Evolutionary conservation across 2,797 vertebrate genomes (phyloP), one percentile per base, ranked within the genome.

Genomic region (Microctenopoma steveboyesi): DNA sequence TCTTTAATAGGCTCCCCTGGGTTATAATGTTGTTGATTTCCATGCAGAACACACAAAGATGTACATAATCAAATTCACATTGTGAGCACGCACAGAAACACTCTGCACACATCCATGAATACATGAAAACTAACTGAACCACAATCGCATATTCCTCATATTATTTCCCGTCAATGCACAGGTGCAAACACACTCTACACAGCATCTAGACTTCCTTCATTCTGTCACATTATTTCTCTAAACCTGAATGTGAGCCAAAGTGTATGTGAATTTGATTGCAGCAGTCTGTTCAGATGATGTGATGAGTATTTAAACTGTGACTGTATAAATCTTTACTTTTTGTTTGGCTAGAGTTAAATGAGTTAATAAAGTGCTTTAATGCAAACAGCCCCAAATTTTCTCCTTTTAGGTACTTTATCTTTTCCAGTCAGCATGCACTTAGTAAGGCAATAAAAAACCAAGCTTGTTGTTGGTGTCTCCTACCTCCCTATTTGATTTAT

Each of bases 1-100:
- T 66, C 76, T 90, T 90, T 94, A 94, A 94, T 94, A 84, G 74
- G 85, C 75, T 90, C 86, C 89, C 83, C 18, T 72, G 84, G 83
- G 90, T 81, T 74, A 68, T 72, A 61, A 63, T 81, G 80, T 83
- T 86, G 84, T 88, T 87, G 81, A 79, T 87, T 81, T 79, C 54
- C 71, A 81, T 73, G 70, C 70, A 57, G 60, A 74, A 86, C 67
- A 81, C 64, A 71, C 69, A 73, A 75, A 64, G 69, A 85, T 53
- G 30, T 76, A 78, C 60, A 83, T 84, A 83, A 85, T 89, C 67
- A 83, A 61, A 84, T 79, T 85, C 74, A 68, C 55, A 73, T 25
- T 16, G 63, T 35, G 55, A 33, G 65, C 72, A 60, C 0, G 2
- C 53, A 60, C 46, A 37, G 16, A 48, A 45, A 79, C 50, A 64